phyloP scores from a whole-genome alignment of 2,797 vertebrate genomes.

The Hipposideros larvatus region DNA sequence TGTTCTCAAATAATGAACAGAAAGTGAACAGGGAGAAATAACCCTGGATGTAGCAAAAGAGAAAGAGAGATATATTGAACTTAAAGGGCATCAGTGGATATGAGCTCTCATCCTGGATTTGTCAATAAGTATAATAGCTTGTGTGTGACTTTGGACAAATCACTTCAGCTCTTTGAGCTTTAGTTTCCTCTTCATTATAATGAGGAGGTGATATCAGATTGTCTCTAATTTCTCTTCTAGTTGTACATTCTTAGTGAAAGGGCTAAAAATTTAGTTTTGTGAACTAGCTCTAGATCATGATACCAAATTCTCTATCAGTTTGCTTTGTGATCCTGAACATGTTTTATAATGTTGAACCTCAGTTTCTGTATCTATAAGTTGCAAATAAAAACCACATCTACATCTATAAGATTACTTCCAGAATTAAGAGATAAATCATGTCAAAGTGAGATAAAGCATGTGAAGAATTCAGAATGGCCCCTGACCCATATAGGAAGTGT shows the following conservation, averaged over 20 bases:
- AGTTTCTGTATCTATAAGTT: background rate
- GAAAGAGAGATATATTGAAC: background rate
- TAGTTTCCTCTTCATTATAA: background rate
- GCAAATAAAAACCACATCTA: background rate
- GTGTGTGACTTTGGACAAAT: background rate
- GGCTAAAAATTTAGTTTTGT: background rate
- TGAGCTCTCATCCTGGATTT: background rate
- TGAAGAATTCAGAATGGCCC: background rate
- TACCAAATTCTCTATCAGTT: background rate
- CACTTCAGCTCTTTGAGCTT: background rate
- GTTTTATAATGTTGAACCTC: background rate
- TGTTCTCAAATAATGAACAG: background rate
- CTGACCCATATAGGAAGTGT: background rate
- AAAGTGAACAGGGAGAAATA: background rate
- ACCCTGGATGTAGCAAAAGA: background rate
- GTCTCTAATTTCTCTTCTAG: background rate
- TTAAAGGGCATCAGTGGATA: background rate
- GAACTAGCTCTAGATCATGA: background rate
- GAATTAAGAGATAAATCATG: background rate
- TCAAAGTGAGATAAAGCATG: background rate
- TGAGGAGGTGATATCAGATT: background rate
- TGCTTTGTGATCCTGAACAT: background rate
- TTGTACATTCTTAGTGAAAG: conserved; percentile 11
- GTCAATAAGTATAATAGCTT: background rate
- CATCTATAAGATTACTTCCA: background rate